A percentile compares a stretch with the other conserved stretches of the same genome.
Conservation (phyloP, 2,797 vertebrate genomes). For the Rhabdomys pumilio region DNA sequence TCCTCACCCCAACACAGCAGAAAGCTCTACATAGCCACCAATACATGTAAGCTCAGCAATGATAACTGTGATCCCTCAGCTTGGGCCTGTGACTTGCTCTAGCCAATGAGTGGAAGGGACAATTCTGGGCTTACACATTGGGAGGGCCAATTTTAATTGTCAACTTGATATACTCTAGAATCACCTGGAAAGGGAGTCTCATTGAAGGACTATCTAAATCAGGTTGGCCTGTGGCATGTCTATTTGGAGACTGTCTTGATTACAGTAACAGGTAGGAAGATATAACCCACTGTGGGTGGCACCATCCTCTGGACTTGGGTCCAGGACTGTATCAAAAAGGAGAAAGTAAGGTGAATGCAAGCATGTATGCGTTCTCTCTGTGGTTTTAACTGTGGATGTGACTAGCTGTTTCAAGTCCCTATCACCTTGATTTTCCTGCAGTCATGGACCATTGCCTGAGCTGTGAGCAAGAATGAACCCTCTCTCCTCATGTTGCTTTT, state of each 20-base stretch:
- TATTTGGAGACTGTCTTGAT: background rate
- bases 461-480: background rate
- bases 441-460: no score
- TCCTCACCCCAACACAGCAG: background rate
- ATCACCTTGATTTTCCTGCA: background rate
- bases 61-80: background rate
- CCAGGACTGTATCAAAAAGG: background rate
- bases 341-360: background rate
- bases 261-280: background rate
- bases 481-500: background rate
- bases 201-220: background rate
- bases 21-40: background rate
- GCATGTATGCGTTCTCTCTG: background rate
- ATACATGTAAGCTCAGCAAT: background rate
- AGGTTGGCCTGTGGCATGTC: background rate
- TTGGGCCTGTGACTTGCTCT: background rate
- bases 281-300: background rate
- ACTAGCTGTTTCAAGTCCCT: background rate
- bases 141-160: background rate
- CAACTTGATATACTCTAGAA: background rate
- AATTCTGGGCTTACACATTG: background rate
- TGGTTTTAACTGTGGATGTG: background rate
- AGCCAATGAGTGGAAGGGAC: background rate
- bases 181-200: background rate
- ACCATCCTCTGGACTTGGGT: background rate